A percentile compares a stretch with the other conserved stretches of the same genome.
These are phyloP conservation scores for Bombus cullumanus DNA, from an alignment of 1,140 invertebrate species.

Conservation along the genomic window DNA sequence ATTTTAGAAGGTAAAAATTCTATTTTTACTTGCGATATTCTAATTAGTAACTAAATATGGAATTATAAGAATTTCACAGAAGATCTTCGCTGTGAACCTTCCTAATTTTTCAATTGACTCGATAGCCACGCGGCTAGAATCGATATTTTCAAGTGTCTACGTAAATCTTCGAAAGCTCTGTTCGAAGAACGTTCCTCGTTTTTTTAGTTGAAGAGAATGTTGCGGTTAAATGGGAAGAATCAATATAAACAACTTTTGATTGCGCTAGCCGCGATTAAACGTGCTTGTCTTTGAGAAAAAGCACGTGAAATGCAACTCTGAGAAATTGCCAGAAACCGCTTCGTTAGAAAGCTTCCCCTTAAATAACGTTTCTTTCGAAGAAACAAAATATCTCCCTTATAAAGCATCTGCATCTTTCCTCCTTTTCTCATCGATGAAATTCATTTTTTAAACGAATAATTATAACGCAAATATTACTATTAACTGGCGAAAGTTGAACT, in stretches of 20 bases:
- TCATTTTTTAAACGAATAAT: neutral
- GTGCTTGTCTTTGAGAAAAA: neutral
- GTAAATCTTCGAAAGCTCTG: neutral
- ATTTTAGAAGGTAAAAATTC: too few relatives aligned
- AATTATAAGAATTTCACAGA: too few relatives aligned
- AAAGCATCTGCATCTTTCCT: conserved; percentile 4
- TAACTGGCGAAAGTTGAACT: too few relatives aligned
- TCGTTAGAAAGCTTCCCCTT: neutral
- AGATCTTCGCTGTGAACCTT: too few relatives aligned
- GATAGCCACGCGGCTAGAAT: neutral
- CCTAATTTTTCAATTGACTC: too few relatives aligned
- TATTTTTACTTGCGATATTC: too few relatives aligned
- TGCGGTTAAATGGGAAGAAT: neutral
- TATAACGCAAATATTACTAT: neutral
- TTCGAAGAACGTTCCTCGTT: too few relatives aligned
- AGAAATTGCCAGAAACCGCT: neutral
- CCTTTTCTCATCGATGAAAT: neutral
- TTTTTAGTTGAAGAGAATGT: neutral
- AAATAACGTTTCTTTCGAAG: neutral
- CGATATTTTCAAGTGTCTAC: neutral
- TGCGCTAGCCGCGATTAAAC: neutral
- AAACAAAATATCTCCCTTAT: neutral
- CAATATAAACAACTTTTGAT: conserved; percentile 21
- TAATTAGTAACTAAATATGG: too few relatives aligned
- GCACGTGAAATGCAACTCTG: neutral